Evolutionary conservation across 2,888 invertebrate species (phyloP).

Genomic region (Morpho deidamia): DNA sequence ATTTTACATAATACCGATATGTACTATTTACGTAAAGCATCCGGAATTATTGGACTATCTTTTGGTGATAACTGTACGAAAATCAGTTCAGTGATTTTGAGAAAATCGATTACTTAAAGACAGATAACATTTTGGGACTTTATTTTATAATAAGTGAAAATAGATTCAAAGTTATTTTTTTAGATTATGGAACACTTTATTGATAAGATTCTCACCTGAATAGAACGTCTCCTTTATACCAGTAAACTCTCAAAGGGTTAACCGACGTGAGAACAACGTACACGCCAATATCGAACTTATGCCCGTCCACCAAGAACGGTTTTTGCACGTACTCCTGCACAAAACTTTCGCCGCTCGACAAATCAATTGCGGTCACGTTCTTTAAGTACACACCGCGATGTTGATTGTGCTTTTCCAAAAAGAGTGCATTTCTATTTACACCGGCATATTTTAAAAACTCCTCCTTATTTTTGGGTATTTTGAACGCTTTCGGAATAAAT

Average conservation of each 20-base stretch:
- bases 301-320: slow-evolving; percentile 93
- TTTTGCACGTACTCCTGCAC: slow-evolving; percentile 94
- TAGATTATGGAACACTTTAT: too few relatives aligned
- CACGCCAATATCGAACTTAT: slow-evolving; percentile 98
- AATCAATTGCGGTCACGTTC: slow-evolving; percentile 83
- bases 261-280: slow-evolving; percentile 95
- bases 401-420: slow-evolving; percentile 95
- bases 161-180: not conserved
- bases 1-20: too few relatives aligned
- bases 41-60: too few relatives aligned
- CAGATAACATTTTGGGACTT: too few relatives aligned
- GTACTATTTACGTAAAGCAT: too few relatives aligned
- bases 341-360: slow-evolving; percentile 85
- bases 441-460: slow-evolving; percentile 83
- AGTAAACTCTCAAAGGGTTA: slow-evolving; percentile 92
- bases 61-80: too few relatives aligned
- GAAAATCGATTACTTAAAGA: too few relatives aligned
- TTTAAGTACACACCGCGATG: slow-evolving; percentile 92
- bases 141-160: too few relatives aligned
- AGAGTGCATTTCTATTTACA: slow-evolving; percentile 83
- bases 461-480: slow-evolving; percentile 86
- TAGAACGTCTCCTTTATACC: slow-evolving; percentile 92
- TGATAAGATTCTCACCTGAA: slow-evolving; percentile 80
- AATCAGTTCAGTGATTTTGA: too few relatives aligned
- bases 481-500: slow-evolving; percentile 93